phyloP scores from a whole-genome alignment of 2,113 vertebrate genomes.

The Agelaius phoeniceus region DNA sequence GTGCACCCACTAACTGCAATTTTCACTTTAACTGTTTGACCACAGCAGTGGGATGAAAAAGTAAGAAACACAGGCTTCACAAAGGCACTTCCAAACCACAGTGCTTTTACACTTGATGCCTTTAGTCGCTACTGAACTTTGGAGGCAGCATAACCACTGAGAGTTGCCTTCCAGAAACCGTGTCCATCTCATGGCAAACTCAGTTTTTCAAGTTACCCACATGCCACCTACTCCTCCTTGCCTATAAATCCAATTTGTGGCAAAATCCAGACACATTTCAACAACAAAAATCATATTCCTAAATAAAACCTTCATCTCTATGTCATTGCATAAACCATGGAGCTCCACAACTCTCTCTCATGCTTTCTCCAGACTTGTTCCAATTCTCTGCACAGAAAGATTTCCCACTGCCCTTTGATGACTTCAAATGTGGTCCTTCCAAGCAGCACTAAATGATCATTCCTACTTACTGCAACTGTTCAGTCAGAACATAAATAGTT shows the following conservation, averaged over 20 bases:
- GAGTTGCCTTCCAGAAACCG: background rate
- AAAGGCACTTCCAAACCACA: background rate
- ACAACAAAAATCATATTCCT: background rate
- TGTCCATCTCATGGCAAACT: background rate
- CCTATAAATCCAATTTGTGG: background rate
- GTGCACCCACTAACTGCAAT: background rate
- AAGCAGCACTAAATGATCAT: background rate
- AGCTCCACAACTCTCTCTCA: background rate
- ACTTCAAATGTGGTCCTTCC: background rate
- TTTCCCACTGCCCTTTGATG: background rate
- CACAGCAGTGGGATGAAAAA: background rate
- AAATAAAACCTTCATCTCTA: background rate
- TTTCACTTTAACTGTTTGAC: background rate
- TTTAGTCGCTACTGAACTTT: background rate
- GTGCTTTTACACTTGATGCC: background rate
- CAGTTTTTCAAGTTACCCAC: background rate
- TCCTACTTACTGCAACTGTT: background rate
- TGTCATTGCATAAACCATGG: background rate
- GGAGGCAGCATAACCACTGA: background rate
- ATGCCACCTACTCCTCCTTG: background rate
- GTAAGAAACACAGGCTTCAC: background rate
- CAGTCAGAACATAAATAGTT: background rate
- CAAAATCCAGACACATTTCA: background rate
- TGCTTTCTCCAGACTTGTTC: background rate
- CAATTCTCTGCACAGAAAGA: background rate